A percentile compares a stretch with the other conserved stretches of the same genome.
Conservation (phyloP, 2,888 invertebrate species). For the Diogma glabrata region DNA sequence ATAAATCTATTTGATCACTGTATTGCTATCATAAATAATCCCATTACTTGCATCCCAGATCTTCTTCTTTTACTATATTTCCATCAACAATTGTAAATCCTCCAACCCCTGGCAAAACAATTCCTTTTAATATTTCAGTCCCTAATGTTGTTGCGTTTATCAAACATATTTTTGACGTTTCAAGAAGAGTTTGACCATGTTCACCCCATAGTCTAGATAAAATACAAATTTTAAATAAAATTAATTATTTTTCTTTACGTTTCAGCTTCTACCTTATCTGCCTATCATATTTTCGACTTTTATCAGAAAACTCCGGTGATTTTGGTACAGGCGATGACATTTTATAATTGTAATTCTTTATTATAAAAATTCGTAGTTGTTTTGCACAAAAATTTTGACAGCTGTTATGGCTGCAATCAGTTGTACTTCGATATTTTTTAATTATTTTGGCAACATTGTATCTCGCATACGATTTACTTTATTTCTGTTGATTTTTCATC, state of each 20-base stretch:
- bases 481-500: too few species aligned
- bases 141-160: constrained; percentile 89
- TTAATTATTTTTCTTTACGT: not conserved
- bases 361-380: too few species aligned
- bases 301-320: constrained; percentile 56
- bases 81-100: constrained; percentile 90
- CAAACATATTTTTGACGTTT: constrained; percentile 81
- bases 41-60: constrained; percentile 80
- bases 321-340: constrained; percentile 41
- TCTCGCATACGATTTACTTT: too few species aligned
- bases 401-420: too few species aligned
- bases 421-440: too few species aligned
- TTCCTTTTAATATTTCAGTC: constrained; percentile 88
- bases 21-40: not conserved
- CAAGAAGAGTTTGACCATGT: constrained; percentile 85
- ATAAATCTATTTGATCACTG: not conserved
- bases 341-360: too few species aligned
- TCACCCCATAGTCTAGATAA: constrained; percentile 86
- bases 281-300: constrained; percentile 63
- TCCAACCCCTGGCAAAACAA: constrained; percentile 89
- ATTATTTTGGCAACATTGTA: too few species aligned
- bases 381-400: too few species aligned
- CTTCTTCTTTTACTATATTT: constrained; percentile 69
- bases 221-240: constrained; percentile 5
- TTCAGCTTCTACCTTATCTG: constrained; percentile 46